A percentile compares a stretch with the other conserved stretches of the same genome.
Conservation (phyloP, 2,797 vertebrate species). For the Pygocentrus nattereri region DNA sequence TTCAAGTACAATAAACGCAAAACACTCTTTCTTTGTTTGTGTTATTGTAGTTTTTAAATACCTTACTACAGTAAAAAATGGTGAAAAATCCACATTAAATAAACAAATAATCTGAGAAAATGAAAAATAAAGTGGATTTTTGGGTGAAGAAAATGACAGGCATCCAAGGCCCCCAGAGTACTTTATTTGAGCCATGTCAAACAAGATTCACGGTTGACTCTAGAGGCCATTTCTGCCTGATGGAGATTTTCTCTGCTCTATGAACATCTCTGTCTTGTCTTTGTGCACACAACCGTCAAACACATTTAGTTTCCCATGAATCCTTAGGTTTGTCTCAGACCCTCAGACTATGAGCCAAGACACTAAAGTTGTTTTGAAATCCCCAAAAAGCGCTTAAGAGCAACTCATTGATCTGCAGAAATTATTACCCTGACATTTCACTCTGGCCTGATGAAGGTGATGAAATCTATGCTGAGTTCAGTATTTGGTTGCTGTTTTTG, state of each 20-base stretch:
- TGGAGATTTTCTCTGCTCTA: background rate
- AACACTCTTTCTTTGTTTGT: no score
- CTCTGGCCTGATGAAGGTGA: background rate
- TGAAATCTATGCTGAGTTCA: background rate
- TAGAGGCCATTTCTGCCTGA: background rate
- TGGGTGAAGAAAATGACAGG: no score
- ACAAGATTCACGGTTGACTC: background rate
- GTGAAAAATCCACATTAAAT: no score
- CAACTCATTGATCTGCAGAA: background rate
- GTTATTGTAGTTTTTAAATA: no score
- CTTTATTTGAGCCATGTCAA: background rate
- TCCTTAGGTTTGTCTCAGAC: background rate
- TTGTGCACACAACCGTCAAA: background rate
- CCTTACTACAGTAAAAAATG: no score
- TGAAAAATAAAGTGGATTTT: no score
- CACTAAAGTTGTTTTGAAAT: background rate
- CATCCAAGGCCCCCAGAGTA: background rate
- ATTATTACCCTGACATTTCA: constrained; percentile 4
- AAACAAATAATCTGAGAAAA: no score
- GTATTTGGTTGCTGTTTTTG: background rate
- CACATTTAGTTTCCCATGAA: background rate
- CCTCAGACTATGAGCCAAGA: background rate
- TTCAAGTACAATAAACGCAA: no score
- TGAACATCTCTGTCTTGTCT: background rate
- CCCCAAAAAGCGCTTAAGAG: background rate